These are phyloP conservation scores for Prunella fulvescens DNA, from an alignment of 2,113 vertebrate species.

Conservation along the genomic window DNA sequence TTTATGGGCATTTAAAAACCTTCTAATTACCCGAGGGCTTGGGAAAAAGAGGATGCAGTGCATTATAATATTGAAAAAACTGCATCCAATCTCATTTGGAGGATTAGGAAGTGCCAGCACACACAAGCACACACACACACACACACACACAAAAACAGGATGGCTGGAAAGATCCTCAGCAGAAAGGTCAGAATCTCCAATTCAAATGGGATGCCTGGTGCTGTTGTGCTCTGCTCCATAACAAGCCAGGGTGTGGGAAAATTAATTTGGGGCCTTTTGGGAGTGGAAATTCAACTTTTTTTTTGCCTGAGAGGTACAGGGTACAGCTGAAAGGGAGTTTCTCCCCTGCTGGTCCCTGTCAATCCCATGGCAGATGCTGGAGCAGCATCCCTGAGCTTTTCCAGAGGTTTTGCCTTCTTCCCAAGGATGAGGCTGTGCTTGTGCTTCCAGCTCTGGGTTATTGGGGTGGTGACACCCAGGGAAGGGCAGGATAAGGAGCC, in stretches of 20 bases:
- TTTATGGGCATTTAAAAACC: background rate
- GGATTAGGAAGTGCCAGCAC: constrained; percentile 52
- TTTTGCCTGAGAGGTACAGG: rapidly evolving
- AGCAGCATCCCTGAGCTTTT: background rate
- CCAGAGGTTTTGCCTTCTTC: background rate
- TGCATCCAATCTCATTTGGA: constrained; percentile 40
- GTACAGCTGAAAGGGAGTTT: background rate
- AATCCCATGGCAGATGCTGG: background rate
- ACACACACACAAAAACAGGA: background rate
- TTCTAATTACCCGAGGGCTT: background rate
- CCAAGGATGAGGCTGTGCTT: background rate
- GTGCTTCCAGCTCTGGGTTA: background rate
- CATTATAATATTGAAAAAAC: background rate
- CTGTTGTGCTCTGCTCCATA: background rate
- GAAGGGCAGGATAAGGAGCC: background rate
- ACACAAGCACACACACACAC: background rate
- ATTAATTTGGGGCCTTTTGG: background rate
- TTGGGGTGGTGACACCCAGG: background rate
- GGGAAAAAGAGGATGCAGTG: background rate
- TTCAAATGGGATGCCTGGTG: constrained; percentile 37
- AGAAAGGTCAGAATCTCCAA: constrained; percentile 65
- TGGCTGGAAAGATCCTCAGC: constrained; percentile 41
- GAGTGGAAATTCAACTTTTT: background rate
- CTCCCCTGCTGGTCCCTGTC: rapidly evolving
- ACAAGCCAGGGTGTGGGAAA: background rate